Percentiles rank a stretch among this genome's conserved stretches.
Evolutionary conservation across 2,797 vertebrate species (phyloP).

Genomic region (Microhierax caerulescens): DNA sequence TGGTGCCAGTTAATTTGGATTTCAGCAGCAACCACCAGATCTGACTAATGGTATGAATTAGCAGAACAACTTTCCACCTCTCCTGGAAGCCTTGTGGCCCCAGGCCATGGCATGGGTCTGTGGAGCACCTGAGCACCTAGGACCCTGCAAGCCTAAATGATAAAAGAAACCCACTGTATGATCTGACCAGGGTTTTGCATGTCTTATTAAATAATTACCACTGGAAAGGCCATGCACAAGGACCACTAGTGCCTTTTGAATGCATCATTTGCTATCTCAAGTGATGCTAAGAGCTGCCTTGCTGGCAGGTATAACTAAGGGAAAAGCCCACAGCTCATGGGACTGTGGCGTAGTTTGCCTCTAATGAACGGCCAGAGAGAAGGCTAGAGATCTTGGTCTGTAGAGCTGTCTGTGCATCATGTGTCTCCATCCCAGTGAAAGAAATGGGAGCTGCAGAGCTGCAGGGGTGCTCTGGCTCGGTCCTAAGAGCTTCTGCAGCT

Average conservation of each 20-base stretch:
- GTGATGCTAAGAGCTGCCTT: neutral
- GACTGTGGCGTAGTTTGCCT: neutral
- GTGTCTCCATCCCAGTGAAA: conserved; percentile 27
- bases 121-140: neutral
- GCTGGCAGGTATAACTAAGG: neutral
- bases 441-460: neutral
- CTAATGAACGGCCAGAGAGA: neutral
- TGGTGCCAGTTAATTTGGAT: neutral
- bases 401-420: neutral
- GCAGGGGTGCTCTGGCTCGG: neutral
- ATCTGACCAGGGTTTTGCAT: neutral
- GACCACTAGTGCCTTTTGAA: neutral
- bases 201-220: neutral
- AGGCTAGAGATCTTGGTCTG: neutral
- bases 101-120: neutral
- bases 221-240: neutral
- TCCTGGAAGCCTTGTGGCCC: neutral
- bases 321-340: neutral
- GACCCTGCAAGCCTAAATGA: neutral
- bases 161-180: neutral
- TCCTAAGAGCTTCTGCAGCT: neutral
- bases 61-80: neutral
- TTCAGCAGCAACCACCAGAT: neutral
- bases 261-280: neutral
- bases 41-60: neutral